Percentiles rank a stretch among this genome's conserved stretches.
phyloP scores from a whole-genome alignment of 1,140 invertebrate species.

The Psix sp. region DNA sequence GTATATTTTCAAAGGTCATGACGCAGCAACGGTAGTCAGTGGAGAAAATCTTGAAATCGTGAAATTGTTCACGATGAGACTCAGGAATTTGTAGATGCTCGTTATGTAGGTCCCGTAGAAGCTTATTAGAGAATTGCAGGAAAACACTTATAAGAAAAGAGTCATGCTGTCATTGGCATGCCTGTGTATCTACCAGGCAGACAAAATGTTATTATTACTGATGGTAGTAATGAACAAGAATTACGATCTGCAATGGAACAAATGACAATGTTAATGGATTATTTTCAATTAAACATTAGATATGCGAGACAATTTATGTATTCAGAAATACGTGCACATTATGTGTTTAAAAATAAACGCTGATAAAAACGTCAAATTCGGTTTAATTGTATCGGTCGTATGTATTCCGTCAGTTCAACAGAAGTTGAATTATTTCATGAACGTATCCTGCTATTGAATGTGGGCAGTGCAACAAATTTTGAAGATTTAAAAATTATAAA shows the following conservation, averaged over 20 bases:
- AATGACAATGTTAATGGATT: background rate
- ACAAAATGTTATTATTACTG: background rate
- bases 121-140: background rate
- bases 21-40: constrained; percentile 16
- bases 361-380: background rate
- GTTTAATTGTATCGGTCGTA: constrained; percentile 3
- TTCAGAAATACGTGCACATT: constrained; percentile 1
- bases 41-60: too few relatives aligned
- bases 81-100: background rate
- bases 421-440: too few relatives aligned
- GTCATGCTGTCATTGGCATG: background rate
- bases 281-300: background rate
- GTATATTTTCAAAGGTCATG: constrained; percentile 29
- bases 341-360: background rate
- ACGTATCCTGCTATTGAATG: constrained; percentile 8
- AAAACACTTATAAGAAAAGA: constrained; percentile 2
- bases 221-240: background rate
- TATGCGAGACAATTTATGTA: constrained; percentile 1
- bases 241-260: background rate
- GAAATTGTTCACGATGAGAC: constrained; percentile 5
- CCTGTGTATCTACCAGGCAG: too few relatives aligned
- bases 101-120: constrained; percentile 1
- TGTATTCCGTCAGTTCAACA: constrained; percentile 1
- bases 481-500: constrained; percentile 9
- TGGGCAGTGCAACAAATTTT: constrained; percentile 15